phyloP scores from a whole-genome alignment of 35 echinoderm and acorn worm species.

The Antedon bifida region DNA sequence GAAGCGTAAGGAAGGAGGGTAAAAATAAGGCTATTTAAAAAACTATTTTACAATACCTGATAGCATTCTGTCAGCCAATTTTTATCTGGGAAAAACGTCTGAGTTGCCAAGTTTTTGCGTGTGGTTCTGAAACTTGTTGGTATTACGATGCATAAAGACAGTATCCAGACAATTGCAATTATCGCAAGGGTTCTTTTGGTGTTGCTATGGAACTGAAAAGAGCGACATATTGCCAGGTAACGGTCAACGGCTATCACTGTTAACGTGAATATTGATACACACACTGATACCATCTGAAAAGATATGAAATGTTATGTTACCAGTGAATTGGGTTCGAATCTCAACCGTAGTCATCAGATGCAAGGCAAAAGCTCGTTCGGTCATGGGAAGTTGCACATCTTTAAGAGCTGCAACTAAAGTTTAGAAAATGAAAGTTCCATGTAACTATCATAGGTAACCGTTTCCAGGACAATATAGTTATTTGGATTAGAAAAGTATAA shows the following conservation, averaged over 20 bases:
- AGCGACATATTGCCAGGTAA: slow-evolving; percentile 80
- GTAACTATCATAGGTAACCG: no score
- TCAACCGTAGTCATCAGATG: not conserved
- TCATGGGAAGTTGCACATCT: no score
- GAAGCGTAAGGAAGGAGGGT: no score
- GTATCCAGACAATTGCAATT: slow-evolving; percentile 62
- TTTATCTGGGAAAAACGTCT: not conserved
- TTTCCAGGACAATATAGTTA: no score
- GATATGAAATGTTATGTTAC: not conserved
- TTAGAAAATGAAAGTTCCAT: no score
- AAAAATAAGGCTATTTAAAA: no score
- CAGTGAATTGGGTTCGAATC: not conserved
- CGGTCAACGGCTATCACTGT: slow-evolving; percentile 89
- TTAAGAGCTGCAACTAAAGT: no score
- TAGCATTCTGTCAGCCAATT: slow-evolving; percentile 28
- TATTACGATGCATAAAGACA: slow-evolving; percentile 42
- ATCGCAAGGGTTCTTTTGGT: slow-evolving; percentile 27
- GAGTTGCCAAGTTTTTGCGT: not conserved
- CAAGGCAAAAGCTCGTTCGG: no score
- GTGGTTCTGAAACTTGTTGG: slow-evolving; percentile 26
- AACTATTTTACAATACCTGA: no score
- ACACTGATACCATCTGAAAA: slow-evolving; percentile 56
- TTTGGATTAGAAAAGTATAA: no score
- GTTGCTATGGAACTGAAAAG: slow-evolving; percentile 80
- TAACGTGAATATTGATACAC: slow-evolving; percentile 78